These are phyloP conservation scores for Athalia cordata DNA, from an alignment of 2,888 invertebrate species.

Conservation along the genomic window DNA sequence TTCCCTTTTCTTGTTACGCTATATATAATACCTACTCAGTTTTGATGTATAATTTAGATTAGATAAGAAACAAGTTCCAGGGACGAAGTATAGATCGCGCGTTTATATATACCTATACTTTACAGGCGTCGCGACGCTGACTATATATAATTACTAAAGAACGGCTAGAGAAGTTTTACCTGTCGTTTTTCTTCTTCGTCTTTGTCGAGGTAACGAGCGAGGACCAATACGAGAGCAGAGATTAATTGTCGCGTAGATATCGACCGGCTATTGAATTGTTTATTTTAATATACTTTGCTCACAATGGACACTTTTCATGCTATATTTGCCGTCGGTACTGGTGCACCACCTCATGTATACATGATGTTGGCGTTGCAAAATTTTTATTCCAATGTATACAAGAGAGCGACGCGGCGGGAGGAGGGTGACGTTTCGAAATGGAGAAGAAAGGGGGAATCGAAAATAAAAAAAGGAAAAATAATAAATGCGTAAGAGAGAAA, in stretches of 20 bases:
- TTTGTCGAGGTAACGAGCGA: conserved; percentile 11
- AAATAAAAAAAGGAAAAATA: conserved; percentile 53
- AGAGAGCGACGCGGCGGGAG: too few relatives aligned
- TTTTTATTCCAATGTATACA: too few relatives aligned
- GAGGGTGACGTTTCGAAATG: not conserved
- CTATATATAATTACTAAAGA: not conserved
- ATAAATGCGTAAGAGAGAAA: conserved; percentile 1
- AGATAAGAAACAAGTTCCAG: too few relatives aligned
- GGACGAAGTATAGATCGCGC: too few relatives aligned
- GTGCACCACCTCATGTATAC: too few relatives aligned
- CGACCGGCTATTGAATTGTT: conserved; percentile 28
- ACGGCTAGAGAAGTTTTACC: not conserved
- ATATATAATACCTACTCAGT: too few relatives aligned
- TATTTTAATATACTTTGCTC: conserved; percentile 48
- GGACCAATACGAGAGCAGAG: conserved; percentile 37
- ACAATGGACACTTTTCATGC: conserved; percentile 50
- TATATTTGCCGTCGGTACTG: conserved; percentile 47
- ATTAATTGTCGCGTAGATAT: conserved; percentile 46
- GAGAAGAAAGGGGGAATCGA: not conserved
- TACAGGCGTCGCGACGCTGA: too few relatives aligned
- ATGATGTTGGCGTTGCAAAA: too few relatives aligned
- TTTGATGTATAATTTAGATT: too few relatives aligned
- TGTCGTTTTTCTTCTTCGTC: not conserved
- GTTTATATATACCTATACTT: too few relatives aligned
- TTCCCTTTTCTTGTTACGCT: too few relatives aligned